Conservation (phyloP, 1,140 invertebrate genomes). For the Helicorthomorpha holstii region DNA sequence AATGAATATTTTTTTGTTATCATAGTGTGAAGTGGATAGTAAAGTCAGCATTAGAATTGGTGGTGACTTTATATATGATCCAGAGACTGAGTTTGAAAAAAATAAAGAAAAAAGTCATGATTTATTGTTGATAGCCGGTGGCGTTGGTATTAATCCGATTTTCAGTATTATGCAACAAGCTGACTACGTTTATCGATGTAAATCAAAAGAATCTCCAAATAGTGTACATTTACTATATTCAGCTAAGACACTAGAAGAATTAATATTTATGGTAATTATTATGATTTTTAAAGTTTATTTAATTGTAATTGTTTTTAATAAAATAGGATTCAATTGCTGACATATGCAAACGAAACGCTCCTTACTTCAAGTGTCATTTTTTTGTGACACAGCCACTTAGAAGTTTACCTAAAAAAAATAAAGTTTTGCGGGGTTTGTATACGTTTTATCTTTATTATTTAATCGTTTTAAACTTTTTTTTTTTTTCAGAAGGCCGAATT, state of each 20-base stretch:
- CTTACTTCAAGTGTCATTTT: conserved; percentile 8
- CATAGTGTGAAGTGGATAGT: conserved; percentile 21
- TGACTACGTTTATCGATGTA: conserved; percentile 12
- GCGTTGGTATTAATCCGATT: conserved; percentile 28
- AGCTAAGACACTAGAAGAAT: conserved; percentile 19
- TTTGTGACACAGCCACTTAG: conserved; percentile 7
- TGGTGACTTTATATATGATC: conserved; percentile 24
- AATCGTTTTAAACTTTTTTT: too few relatives aligned
- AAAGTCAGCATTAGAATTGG: conserved; percentile 20
- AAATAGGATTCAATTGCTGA: conserved; percentile 4
- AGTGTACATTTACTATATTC: conserved; percentile 19
- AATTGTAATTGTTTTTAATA: conserved; percentile 7
- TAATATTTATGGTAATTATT: conserved; percentile 21
- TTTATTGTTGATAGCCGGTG: conserved; percentile 26
- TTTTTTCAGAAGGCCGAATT: too few relatives aligned
- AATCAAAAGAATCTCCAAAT: not conserved
- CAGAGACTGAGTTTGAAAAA: too few relatives aligned
- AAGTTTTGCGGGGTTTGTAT: not conserved
- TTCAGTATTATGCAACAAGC: conserved; percentile 23
- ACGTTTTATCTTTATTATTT: not conserved
- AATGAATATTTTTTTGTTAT: not conserved
- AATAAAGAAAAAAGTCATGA: conserved; percentile 10
- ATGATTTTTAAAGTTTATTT: not conserved
- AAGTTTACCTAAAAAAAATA: conserved; percentile 10
- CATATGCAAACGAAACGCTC: conserved; percentile 1